A percentile compares a stretch with the other conserved stretches of the same genome.
Evolutionary conservation across 2,888 invertebrate genomes (phyloP).

Genomic region (Caenorhabditis drosophilae): DNA sequence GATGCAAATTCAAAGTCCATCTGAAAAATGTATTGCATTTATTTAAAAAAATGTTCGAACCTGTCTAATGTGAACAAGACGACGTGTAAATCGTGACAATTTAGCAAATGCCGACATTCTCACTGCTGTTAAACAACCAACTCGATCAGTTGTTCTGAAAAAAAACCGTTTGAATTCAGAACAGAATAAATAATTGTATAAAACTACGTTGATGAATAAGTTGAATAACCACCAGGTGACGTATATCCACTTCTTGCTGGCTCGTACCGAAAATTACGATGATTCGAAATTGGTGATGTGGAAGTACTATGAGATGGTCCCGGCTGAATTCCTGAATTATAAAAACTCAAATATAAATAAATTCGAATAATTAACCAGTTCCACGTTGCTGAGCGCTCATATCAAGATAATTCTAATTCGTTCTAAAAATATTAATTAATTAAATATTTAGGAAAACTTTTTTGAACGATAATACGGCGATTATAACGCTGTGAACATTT

Average conservation of each 20-base stretch:
- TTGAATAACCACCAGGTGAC: constrained; percentile 61
- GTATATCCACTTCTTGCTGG: constrained; percentile 58
- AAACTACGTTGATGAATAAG: constrained; percentile 39
- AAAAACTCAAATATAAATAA: not conserved
- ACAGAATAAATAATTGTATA: not conserved
- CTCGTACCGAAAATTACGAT: constrained; percentile 38
- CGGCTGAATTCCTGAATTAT: constrained; percentile 44
- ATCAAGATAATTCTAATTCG: constrained; percentile 7
- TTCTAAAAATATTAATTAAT: not conserved
- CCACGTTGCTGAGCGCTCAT: constrained; percentile 30
- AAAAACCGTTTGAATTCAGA: not conserved
- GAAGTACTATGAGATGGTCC: constrained; percentile 32
- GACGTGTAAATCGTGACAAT: constrained; percentile 57
- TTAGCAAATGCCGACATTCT: constrained; percentile 67
- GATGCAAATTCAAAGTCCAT: constrained; percentile 99
- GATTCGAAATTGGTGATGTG: constrained; percentile 29
- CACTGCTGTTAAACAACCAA: constrained; percentile 61
- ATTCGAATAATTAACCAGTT: not conserved
- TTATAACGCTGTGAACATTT: too few species aligned
- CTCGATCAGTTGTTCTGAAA: constrained; percentile 48
- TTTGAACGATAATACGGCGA: too few species aligned
- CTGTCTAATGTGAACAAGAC: constrained; percentile 58
- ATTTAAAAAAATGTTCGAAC: constrained; percentile 4
- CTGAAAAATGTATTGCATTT: constrained; percentile 72
- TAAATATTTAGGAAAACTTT: too few species aligned